These are phyloP conservation scores for Philonicus albiceps DNA, from an alignment of 2,888 invertebrate genomes.

Conservation along the genomic window DNA sequence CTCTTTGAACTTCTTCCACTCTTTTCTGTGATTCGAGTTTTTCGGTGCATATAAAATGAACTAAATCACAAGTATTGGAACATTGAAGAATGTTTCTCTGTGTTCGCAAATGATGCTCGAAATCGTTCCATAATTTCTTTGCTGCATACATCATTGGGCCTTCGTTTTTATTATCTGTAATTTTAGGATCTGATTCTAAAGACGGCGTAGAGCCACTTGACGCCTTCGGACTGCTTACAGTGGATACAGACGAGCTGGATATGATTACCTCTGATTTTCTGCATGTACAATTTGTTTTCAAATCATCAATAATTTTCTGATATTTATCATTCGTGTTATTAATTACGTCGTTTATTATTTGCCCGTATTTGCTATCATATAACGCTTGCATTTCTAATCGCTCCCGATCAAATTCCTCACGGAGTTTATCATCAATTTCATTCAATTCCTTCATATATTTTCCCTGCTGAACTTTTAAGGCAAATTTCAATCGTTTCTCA, in stretches of 20 bases:
- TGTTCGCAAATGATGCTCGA: slow-evolving; percentile 31
- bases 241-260: not conserved
- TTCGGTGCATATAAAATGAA: slow-evolving; percentile 42
- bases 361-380: slow-evolving; percentile 1
- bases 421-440: not conserved
- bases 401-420: not conserved
- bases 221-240: not conserved
- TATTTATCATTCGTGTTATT: not conserved
- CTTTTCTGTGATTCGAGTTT: slow-evolving; percentile 37
- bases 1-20: slow-evolving; percentile 2
- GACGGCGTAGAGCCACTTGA: not conserved
- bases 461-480: slow-evolving; percentile 2
- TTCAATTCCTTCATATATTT: not conserved
- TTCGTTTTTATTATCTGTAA: not conserved
- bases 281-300: not conserved
- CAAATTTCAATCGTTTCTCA: slow-evolving; percentile 30
- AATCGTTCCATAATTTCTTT: slow-evolving; percentile 35
- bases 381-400: not conserved
- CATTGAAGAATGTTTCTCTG: slow-evolving; percentile 39
- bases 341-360: not conserved
- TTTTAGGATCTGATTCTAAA: not conserved
- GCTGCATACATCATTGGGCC: not conserved
- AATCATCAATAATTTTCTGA: not conserved
- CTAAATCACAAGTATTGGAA: slow-evolving; percentile 17
- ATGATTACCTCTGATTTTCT: not conserved